phyloP scores from a whole-genome alignment of 2,888 invertebrate genomes.

The Gerosis bhagava region DNA sequence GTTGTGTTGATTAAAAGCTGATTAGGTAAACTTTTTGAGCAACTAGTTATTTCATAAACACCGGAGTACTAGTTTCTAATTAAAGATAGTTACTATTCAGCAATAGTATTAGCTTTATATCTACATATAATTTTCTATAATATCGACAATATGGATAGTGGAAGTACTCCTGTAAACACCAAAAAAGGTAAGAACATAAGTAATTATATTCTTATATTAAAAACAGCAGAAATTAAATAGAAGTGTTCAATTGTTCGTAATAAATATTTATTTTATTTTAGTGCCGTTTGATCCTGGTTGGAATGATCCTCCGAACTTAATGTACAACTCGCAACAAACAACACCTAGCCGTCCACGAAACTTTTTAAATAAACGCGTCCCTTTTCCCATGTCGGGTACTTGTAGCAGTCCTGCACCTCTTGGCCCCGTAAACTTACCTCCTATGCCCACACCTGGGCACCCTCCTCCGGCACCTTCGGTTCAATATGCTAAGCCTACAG shows the following conservation, averaged over 20 bases:
- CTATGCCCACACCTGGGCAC: conserved; percentile 46
- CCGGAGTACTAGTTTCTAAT: no score
- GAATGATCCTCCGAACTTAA: conserved; percentile 81
- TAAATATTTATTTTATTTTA: conserved; percentile 40
- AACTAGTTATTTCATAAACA: no score
- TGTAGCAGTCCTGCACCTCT: conserved; percentile 38
- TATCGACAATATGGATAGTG: conserved; percentile 44
- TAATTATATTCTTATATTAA: no score
- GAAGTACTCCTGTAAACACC: conserved; percentile 37
- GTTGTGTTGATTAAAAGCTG: no score
- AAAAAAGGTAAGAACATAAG: conserved; percentile 47
- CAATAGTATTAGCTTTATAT: no score
- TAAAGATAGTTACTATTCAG: no score
- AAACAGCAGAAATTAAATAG: no score
- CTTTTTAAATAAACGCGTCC: conserved; percentile 78
- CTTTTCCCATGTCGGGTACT: conserved; percentile 66
- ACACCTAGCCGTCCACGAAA: conserved; percentile 68
- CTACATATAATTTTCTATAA: no score
- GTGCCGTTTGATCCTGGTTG: conserved; percentile 78
- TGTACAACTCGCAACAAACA: conserved; percentile 64
- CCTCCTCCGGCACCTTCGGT: conserved; percentile 26
- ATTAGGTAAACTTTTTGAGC: no score
- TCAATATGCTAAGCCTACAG: conserved; percentile 25
- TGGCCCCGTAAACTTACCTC: conserved; percentile 49
- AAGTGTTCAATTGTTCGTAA: no score